Evolutionary conservation across 2,888 invertebrate genomes (phyloP).

Genomic region (Chrysolina oricalcia): DNA sequence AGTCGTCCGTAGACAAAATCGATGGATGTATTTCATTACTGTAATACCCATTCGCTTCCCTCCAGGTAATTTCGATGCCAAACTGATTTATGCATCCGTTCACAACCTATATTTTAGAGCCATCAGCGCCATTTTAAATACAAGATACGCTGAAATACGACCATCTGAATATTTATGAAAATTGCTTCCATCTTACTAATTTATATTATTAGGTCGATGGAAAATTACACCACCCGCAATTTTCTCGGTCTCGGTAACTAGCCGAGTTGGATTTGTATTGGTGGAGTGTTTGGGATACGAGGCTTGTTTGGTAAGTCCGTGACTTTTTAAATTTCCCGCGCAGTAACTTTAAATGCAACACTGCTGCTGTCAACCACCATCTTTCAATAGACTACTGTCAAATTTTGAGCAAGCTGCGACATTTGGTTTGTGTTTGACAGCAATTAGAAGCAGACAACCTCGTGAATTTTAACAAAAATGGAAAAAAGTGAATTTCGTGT

Average conservation of each 20-base stretch:
- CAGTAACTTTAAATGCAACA: no score
- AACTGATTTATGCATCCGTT: conserved; percentile 66
- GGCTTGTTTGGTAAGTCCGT: no score
- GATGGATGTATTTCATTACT: conserved; percentile 55
- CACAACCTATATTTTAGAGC: conserved; percentile 66
- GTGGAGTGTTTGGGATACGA: not conserved
- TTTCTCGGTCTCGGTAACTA: not conserved
- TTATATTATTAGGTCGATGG: conserved; percentile 53
- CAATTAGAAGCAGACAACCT: no score
- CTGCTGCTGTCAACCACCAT: no score
- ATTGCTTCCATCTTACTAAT: conserved; percentile 56
- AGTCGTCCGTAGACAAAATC: conserved; percentile 26
- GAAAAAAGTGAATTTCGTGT: no score
- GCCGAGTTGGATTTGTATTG: conserved; percentile 9
- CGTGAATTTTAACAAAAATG: no score
- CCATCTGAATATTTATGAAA: conserved; percentile 62
- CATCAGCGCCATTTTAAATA: conserved; percentile 67
- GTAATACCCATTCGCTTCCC: conserved; percentile 59
- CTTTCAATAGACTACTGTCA: no score
- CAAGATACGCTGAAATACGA: conserved; percentile 62
- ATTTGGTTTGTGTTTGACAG: no score
- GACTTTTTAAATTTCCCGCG: no score
- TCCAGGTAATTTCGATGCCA: conserved; percentile 47
- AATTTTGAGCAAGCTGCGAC: no score
- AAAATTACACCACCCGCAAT: conserved; percentile 30